phyloP scores from a whole-genome alignment of 2,888 invertebrate species.

The Mythimna loreyi region DNA sequence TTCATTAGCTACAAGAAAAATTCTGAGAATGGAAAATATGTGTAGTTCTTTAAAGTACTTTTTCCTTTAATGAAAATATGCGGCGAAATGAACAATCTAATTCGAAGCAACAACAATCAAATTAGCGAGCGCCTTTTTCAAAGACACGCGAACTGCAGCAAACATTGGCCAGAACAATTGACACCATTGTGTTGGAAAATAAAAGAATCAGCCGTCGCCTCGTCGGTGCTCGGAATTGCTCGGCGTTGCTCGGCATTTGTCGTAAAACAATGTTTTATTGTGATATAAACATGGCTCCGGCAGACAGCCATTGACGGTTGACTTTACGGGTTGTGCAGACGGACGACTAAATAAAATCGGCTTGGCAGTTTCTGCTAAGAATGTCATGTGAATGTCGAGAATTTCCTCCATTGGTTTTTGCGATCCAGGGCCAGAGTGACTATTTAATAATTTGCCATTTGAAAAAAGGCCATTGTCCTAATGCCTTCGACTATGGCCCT shows the following conservation, averaged over 20 bases:
- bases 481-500: too few relatives aligned
- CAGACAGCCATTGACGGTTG: constrained; percentile 77
- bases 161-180: constrained; percentile 55
- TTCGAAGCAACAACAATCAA: constrained; percentile 39
- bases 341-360: constrained; percentile 7
- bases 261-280: constrained; percentile 81
- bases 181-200: constrained; percentile 58
- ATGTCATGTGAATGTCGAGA: background rate
- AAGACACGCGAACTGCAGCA: constrained; percentile 49
- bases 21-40: background rate
- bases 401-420: too few relatives aligned
- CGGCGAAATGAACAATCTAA: constrained; percentile 8
- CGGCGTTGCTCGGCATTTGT: constrained; percentile 68
- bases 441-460: too few relatives aligned
- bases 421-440: too few relatives aligned
- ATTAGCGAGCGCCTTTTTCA: constrained; percentile 49
- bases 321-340: constrained; percentile 56
- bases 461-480: too few relatives aligned
- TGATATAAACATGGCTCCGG: constrained; percentile 76
- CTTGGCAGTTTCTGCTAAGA: background rate
- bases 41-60: too few relatives aligned
- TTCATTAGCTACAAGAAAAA: background rate
- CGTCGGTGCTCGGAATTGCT: constrained; percentile 61
- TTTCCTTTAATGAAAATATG: too few relatives aligned
- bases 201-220: constrained; percentile 63